A percentile compares a stretch with the other conserved stretches of the same genome.
These are phyloP conservation scores for Apotomis turbidana DNA, from an alignment of 2,888 invertebrate genomes.

Conservation along the genomic window DNA sequence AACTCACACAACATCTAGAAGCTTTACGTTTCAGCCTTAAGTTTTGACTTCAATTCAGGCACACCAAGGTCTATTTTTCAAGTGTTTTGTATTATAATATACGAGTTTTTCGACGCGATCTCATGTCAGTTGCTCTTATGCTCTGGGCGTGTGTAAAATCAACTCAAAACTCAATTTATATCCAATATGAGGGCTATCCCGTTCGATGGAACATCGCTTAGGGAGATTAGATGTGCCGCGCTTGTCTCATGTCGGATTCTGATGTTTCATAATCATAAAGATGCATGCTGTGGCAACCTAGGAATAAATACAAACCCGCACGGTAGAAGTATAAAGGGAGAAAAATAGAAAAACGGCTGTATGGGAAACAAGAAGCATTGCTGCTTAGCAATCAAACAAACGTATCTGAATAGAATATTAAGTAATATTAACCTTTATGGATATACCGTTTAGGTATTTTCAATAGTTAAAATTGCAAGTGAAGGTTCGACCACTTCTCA, in stretches of 20 bases:
- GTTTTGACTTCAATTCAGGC: neutral
- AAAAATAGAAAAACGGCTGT: no score
- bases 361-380: no score
- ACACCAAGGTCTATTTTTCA: neutral
- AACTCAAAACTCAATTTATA: slow-evolving; percentile 32
- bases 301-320: no score
- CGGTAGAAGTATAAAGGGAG: no score
- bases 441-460: no score
- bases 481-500: no score
- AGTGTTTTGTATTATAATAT: neutral
- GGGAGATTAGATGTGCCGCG: slow-evolving; percentile 12
- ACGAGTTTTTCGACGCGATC: neutral
- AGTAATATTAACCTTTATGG: no score
- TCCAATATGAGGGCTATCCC: slow-evolving; percentile 25
- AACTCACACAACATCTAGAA: neutral
- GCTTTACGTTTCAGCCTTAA: neutral
- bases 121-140: neutral
- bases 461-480: no score
- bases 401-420: no score
- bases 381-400: no score
- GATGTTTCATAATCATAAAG: neutral
- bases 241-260: slow-evolving; percentile 5
- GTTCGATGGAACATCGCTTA: slow-evolving; percentile 26
- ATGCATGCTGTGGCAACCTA: no score
- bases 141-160: slow-evolving; percentile 20